Evolutionary conservation across 2,888 invertebrate species (phyloP), one percentile per base, ranked within the genome.

Genomic region (Ophonus ardosiacus): DNA sequence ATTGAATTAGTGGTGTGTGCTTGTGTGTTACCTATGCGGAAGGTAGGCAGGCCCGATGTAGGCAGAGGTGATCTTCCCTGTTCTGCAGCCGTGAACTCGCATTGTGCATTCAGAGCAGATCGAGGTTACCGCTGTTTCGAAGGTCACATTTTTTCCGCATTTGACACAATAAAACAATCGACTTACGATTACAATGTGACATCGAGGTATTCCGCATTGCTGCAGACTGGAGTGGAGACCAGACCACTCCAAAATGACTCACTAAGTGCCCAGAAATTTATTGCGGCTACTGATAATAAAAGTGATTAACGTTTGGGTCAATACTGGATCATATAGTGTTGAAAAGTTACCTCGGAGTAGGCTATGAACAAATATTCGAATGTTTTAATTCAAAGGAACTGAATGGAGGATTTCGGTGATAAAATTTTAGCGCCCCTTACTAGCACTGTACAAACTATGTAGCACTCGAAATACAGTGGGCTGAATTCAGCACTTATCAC

Each of bases 131-230:
- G 43, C 51, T 15, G 18, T 56, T 81, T 65, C 71, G 71, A 82
- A 82, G 82, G 82, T 82, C 57, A 57, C 10, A 21, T 83, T 83
- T 83, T 83, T 74, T 18, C 83, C 83, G 74, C 15, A 74, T 51
- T 83, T 83, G 61, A 76, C 83, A 83, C 83, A 83, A 83, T 83
- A 83, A 83, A 82, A 82, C 82, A 82, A 82, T 81, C 24, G 71
- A 56, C 17, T 21, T 68, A 24, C 68, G 71, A 24, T 24, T 40
- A 65, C 81, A 81, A 65, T 81, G 74, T 83, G 83, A 57, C 74
- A 83, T 74, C 74, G 40, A 82, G 38, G 61, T 83, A 57, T 83
- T 83, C 83, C 83, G 83, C 83, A 83, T 83, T 83, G 82, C 83
- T 74, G 68, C 38, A 3, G 38, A 31, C 5, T 31, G 31, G 31